phyloP scores from a whole-genome alignment of 2,113 vertebrate genomes.

The Protomyctophum bolini region DNA sequence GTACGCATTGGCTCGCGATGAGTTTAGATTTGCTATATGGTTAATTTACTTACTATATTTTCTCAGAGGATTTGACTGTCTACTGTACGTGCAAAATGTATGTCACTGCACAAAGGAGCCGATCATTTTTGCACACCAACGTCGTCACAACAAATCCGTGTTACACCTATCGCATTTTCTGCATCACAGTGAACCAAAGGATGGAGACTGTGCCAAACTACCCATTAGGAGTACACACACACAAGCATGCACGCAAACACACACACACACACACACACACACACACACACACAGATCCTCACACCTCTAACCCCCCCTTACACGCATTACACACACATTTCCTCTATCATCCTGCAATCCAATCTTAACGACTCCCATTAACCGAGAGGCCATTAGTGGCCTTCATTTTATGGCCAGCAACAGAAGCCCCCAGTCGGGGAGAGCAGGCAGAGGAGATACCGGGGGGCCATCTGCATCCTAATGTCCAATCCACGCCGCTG shows the following conservation, averaged over 20 bases:
- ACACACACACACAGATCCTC: conserved; percentile 43
- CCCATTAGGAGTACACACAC: conserved; percentile 40
- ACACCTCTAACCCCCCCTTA: conserved; percentile 32
- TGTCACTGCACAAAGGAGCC: too few relatives aligned
- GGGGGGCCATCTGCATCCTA: conserved; percentile 61
- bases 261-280: neutral
- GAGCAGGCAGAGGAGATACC: conserved; percentile 26
- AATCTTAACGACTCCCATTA: conserved; percentile 77
- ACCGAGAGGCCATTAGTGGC: conserved; percentile 70
- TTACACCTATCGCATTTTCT: too few relatives aligned
- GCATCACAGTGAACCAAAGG: too few relatives aligned
- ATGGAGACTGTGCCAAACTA: too few relatives aligned
- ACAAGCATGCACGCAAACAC: conserved; percentile 7
- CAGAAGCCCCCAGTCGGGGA: conserved; percentile 71
- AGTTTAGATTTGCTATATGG: too few relatives aligned
- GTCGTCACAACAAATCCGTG: too few relatives aligned
- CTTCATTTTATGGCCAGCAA: conserved; percentile 68
- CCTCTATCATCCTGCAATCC: conserved; percentile 73
- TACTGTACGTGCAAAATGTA: too few relatives aligned
- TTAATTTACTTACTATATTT: too few relatives aligned
- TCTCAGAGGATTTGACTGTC: too few relatives aligned
- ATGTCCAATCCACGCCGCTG: conserved; percentile 53
- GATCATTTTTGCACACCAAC: too few relatives aligned
- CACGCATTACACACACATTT: conserved; percentile 57
- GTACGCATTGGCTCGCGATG: too few relatives aligned